Evolutionary conservation across 2,888 invertebrate genomes (phyloP).

Genomic region (Phragmatobia fuliginosa): DNA sequence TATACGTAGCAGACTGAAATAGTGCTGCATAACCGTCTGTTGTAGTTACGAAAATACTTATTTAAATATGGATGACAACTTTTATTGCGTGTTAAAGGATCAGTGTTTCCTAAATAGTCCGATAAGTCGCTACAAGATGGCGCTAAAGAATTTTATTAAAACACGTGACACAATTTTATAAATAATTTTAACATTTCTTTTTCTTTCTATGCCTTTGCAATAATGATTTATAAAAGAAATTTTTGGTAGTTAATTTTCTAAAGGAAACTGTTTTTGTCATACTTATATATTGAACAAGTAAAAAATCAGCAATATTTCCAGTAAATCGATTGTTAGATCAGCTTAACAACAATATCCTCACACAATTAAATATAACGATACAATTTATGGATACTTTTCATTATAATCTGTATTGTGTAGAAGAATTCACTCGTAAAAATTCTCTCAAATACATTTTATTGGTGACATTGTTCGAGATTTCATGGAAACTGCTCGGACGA

Average conservation of each 20-base stretch:
- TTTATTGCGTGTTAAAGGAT: not conserved
- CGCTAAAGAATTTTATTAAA: not conserved
- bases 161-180: not conserved
- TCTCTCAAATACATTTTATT: not conserved
- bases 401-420: slow-evolving; percentile 3
- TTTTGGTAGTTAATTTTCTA: not conserved
- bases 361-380: slow-evolving; percentile 4
- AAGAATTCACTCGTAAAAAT: slow-evolving; percentile 1
- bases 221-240: not conserved
- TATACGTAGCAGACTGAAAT: not conserved
- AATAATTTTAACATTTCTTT: not conserved
- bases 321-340: not conserved
- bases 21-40: not conserved
- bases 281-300: not conserved
- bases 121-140: not conserved
- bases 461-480: not conserved
- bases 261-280: not conserved
- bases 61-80: not conserved
- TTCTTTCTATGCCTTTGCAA: not conserved
- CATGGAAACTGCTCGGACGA: not conserved
- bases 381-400: not conserved
- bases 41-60: not conserved
- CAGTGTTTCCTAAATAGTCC: not conserved
- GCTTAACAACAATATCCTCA: slow-evolving; percentile 1
- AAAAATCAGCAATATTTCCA: not conserved